A percentile compares a stretch with the other conserved stretches of the same genome.
Conservation (phyloP, 2,797 vertebrate genomes). For the Hyperoplus lanceolatus region DNA sequence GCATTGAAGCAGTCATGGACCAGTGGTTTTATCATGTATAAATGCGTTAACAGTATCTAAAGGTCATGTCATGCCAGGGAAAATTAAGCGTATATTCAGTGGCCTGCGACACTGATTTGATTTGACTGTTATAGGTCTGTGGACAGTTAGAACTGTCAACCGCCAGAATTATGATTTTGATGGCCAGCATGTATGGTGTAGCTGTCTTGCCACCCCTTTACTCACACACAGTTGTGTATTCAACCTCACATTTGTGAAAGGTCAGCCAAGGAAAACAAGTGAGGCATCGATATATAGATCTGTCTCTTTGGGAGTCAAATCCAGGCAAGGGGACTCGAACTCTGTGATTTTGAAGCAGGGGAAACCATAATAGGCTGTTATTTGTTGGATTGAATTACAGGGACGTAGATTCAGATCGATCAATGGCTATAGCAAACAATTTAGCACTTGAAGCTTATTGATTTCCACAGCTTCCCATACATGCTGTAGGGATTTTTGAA, state of each 20-base stretch:
- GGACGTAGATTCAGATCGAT: conserved; percentile 67
- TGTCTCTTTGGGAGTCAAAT: conserved; percentile 61
- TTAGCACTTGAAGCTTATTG: conserved; percentile 70
- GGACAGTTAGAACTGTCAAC: conserved; percentile 55
- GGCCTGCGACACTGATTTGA: conserved; percentile 54
- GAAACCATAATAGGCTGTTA: conserved; percentile 71
- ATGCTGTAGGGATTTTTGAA: conserved; percentile 51
- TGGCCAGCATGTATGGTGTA: conserved; percentile 19
- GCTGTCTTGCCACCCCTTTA: conserved; percentile 27
- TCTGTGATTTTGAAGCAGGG: conserved; percentile 48
- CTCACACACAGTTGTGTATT: conserved; percentile 39
- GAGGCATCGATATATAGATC: conserved; percentile 74
- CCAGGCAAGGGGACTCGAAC: conserved; percentile 38
- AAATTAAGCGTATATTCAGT: conserved; percentile 61
- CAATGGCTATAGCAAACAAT: conserved; percentile 67
- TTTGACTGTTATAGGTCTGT: conserved; percentile 48
- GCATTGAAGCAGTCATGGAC: conserved; percentile 49
- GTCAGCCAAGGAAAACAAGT: conserved; percentile 72
- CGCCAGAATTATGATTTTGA: conserved; percentile 57
- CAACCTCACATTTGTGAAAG: conserved; percentile 52
- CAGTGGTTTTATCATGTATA: conserved; percentile 59
- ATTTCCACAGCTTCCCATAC: conserved; percentile 62
- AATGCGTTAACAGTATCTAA: conserved; percentile 66
- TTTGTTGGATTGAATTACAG: conserved; percentile 68
- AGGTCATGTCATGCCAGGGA: conserved; percentile 59